Base-by-base conservation (phyloP, 2,797 vertebrate genomes). In the Myotis planiceps region DNA sequence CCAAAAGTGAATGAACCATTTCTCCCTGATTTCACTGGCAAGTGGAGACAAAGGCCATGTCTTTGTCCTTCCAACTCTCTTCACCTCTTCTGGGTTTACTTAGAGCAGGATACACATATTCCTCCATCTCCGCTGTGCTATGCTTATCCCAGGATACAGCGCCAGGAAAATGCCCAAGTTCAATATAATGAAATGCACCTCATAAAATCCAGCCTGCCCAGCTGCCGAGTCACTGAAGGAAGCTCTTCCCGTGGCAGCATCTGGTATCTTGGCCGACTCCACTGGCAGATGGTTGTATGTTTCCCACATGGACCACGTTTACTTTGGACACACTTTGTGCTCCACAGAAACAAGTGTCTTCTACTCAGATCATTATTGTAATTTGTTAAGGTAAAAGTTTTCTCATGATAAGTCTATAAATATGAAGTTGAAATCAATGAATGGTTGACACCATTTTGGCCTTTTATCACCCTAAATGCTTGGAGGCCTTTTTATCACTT, bases 251-350 rank as follows among this genome's bases (percentile, higher is more conserved):
- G 25, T 82, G 21, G 37, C 65, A 92, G 69, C 90, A 90, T 90
- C 96, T 97, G 97, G 89, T 23, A 72, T 51, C 94, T 91, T 92
- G 96, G 96, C 91, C 81, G 53, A 82, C 27, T 88, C 18, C 13
- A 5, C 34, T 21, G 58, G 88, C 97, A 97, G 90, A 88, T 87
- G 79, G 69, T 25, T 94, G 83, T 60, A 63, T 1, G 18, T 80
- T 87, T 76, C 53, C n/a, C 71, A 37, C 42, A 60, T 29, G 15
- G 23, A 14, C 25, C 95, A 12, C 69, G 53, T 10, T 21, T 90
- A 89, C 85, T 96, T 83, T 4, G 68, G 42, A 29, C 49, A 68
- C 19, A 37, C 6, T 74, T 71, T 65, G 37, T 75, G 9, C 27
- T 47, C 29, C 25, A 47, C 9, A 21, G 32, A 65, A 80, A 69